Conservation (phyloP, 2,797 vertebrate genomes). For the Pygocentrus nattereri region DNA sequence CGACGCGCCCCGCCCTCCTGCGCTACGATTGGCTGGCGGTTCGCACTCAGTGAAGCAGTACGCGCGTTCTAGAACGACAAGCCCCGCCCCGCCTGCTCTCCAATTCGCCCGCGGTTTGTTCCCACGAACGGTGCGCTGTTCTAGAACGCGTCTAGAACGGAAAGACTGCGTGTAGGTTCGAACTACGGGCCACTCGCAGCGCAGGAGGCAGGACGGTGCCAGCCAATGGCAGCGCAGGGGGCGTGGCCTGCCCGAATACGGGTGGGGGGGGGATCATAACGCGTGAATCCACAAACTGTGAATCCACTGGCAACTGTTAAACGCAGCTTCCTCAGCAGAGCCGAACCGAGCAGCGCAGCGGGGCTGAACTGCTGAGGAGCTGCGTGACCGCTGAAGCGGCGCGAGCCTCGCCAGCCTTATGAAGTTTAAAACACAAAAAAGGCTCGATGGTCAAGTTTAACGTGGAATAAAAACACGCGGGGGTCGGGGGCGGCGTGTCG, state of each 20-base stretch:
- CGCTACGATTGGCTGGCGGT: background rate
- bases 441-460: conserved; percentile 67
- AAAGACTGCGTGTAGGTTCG: background rate
- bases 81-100: too few species aligned
- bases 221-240: background rate
- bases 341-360: background rate
- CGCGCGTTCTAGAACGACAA: background rate
- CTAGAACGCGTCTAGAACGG: too few species aligned
- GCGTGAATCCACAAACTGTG: conserved; percentile 15
- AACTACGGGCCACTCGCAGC: background rate
- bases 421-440: background rate
- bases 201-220: background rate
- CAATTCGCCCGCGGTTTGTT: too few species aligned
- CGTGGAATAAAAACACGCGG: background rate
- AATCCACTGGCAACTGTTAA: conserved; percentile 33
- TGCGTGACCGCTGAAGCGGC: background rate
- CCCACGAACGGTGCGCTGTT: too few species aligned
- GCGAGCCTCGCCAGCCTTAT: background rate
- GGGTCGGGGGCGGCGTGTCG: too few species aligned
- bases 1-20: background rate
- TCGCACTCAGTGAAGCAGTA: background rate
- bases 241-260: background rate
- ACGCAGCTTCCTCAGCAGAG: conserved; percentile 5
- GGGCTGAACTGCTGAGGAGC: background rate
- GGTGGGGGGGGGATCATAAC: background rate